Evolutionary conservation across 92 coral and sea anemone genomes (phyloP), one percentile per base, ranked within the genome.

Genomic region (Hydrozoanthus gracilis): DNA sequence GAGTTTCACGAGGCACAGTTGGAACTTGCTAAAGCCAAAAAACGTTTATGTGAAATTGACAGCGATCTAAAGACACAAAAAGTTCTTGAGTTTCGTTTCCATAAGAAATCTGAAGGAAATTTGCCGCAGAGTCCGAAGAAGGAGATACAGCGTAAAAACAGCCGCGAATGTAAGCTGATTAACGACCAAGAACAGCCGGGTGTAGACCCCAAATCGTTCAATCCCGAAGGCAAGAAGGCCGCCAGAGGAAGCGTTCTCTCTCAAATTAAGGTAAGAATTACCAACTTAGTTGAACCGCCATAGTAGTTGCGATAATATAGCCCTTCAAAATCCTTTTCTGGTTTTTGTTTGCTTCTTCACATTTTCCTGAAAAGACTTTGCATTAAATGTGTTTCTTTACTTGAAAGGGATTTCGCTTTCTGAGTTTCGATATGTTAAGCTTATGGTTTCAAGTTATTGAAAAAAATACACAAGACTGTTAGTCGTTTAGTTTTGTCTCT

Each of bases 1-100:
- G 98, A 97, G 90, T 95, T 92, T 51, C 97, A 95, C 73, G 94
- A 92, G 58, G 92, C 98, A 2, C 96, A 97, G 58, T 86, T 89
- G 13, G 97, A 95, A 18, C 89, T 97, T n/a, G 95, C 98, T 17
- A 93, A 90, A 85, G 93, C 95, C 4, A 97, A 95, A 79, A 92
- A 93, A 85, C 88, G 99, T 87, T 90, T 97, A 2, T 84, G 91
- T 77, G 99, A 93, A 69, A 97, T 97, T 27, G 99, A 97, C 56
- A 90, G 82, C 46, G 99, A 95, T 91, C 90, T 91, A 14, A 92
- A 94, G 78, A 95, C 93, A 17, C 87, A 89, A 68, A 94, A 91
- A 44, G 84, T 97, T 5, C 83, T 93, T 76, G 94, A 91, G 47
- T 71, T 91, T 73, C 90, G 92, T 39, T 55, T 77, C 84, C 92